Percentiles rank a stretch among this genome's conserved stretches.
phyloP scores from a whole-genome alignment of 2,797 vertebrate genomes.

The Myotis planiceps region DNA sequence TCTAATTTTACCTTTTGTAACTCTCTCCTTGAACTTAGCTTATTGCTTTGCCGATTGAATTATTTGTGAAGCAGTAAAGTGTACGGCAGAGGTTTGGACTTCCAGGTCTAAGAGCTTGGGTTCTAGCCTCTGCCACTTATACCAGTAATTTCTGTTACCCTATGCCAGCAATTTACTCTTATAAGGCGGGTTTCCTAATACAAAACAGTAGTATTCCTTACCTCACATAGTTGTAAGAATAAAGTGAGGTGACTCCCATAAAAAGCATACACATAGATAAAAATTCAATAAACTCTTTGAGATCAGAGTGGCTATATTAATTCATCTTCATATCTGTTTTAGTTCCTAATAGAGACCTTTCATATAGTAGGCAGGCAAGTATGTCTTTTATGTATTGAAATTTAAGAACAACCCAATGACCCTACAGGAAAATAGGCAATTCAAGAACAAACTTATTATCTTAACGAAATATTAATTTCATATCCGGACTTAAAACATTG shows the following conservation, averaged over 20 bases:
- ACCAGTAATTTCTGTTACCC: neutral
- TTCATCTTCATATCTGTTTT: neutral
- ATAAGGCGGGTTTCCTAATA: neutral
- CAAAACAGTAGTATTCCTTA: neutral
- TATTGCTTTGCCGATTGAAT: neutral
- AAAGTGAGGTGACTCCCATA: neutral
- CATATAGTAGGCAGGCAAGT: neutral
- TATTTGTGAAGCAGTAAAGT: neutral
- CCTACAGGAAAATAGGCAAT: neutral
- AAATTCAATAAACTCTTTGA: neutral
- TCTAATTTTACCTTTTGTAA: neutral
- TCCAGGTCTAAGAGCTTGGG: neutral
- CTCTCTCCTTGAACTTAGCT: neutral
- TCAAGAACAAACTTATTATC: slow-evolving; percentile 23
- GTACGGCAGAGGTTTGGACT: neutral
- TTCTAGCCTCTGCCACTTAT: neutral
- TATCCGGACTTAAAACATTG: slow-evolving; percentile 22
- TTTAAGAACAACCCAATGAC: slow-evolving; percentile 27
- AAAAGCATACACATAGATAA: neutral
- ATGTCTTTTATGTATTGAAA: slow-evolving; percentile 13
- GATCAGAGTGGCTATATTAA: neutral
- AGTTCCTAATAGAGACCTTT: neutral
- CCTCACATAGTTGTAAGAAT: neutral
- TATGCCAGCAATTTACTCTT: slow-evolving; percentile 3
- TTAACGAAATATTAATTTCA: slow-evolving; percentile 13